Percentiles rank a stretch among this genome's conserved stretches.
These are phyloP conservation scores for Drosophila bunnanda DNA, from an alignment of 2,888 invertebrate genomes.

Conservation along the genomic window DNA sequence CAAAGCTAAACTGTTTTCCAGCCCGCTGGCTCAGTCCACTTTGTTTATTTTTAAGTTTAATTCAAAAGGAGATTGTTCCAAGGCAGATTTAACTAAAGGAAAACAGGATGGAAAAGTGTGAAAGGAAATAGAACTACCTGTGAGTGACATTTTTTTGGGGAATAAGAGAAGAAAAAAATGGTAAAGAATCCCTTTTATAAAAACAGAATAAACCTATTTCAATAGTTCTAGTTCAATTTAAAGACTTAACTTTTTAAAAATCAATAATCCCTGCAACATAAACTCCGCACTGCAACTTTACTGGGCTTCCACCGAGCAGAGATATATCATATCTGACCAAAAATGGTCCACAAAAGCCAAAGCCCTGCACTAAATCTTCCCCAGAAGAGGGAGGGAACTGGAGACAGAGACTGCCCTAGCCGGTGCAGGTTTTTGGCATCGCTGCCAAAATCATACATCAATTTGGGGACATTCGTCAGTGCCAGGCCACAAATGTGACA, in stretches of 20 bases:
- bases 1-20: slow-evolving; percentile 54
- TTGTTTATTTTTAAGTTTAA: slow-evolving; percentile 75
- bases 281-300: background rate
- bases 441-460: slow-evolving; percentile 73
- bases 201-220: no score
- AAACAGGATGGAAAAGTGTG: slow-evolving; percentile 16
- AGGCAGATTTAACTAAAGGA: slow-evolving; percentile 48
- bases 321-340: slow-evolving; percentile 30
- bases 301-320: background rate
- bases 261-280: background rate
- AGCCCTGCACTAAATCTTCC: slow-evolving; percentile 38
- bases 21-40: slow-evolving; percentile 26
- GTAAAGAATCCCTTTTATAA: no score
- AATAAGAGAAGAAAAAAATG: background rate
- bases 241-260: background rate
- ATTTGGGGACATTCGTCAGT: slow-evolving; percentile 73
- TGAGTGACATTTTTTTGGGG: background rate
- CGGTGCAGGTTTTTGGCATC: slow-evolving; percentile 41
- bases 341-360: slow-evolving; percentile 22
- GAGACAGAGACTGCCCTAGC: slow-evolving; percentile 16
- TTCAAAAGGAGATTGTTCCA: slow-evolving; percentile 67
- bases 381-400: background rate
- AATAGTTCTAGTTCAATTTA: background rate
- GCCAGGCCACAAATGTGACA: slow-evolving; percentile 63
- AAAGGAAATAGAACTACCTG: slow-evolving; percentile 16